Evolutionary conservation across 2,113 vertebrate species (phyloP).

Genomic region (Desmodus rotundus): DNA sequence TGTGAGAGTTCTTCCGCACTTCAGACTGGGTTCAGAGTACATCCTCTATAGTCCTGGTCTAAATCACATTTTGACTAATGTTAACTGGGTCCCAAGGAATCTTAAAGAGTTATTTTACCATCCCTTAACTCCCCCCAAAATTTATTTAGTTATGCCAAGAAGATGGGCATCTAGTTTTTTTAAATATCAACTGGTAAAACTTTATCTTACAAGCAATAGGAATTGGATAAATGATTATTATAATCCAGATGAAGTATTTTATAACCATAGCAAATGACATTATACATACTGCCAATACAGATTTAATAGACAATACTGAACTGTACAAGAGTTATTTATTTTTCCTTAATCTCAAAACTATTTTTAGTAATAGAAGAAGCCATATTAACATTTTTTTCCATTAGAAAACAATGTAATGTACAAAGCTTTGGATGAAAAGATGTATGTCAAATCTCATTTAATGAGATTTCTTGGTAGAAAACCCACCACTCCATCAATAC

Average conservation of each 20-base stretch:
- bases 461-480: constrained; percentile 66
- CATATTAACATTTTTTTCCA: constrained; percentile 77
- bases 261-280: constrained; percentile 68
- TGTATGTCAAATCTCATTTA: constrained; percentile 70
- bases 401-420: constrained; percentile 76
- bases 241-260: constrained; percentile 67
- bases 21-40: background rate
- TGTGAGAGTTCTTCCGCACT: background rate
- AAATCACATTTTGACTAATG: background rate
- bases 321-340: constrained; percentile 77
- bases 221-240: constrained; percentile 70
- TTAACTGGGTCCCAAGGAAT: background rate
- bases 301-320: constrained; percentile 73
- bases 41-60: background rate
- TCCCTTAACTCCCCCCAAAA: background rate
- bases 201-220: constrained; percentile 74
- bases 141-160: background rate
- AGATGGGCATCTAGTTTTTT: background rate
- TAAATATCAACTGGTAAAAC: constrained; percentile 63
- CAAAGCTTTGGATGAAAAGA: constrained; percentile 76
- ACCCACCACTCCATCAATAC: constrained; percentile 52
- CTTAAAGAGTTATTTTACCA: background rate
- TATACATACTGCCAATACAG: constrained; percentile 72
- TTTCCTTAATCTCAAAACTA: constrained; percentile 78
- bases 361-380: constrained; percentile 77